These are phyloP conservation scores for Prolemur simus DNA, from an alignment of 2,113 vertebrate genomes.

Conservation along the genomic window DNA sequence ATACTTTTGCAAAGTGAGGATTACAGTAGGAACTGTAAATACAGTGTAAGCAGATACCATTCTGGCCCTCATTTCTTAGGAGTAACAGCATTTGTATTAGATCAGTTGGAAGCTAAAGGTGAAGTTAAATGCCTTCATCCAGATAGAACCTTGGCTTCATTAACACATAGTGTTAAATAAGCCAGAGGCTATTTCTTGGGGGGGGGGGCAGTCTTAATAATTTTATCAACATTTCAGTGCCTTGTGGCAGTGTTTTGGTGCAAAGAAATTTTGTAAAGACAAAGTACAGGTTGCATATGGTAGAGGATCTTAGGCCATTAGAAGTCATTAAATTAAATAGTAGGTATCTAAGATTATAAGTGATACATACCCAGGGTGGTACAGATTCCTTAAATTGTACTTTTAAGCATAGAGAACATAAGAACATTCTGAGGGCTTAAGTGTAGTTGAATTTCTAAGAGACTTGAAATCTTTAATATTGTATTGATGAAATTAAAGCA, in stretches of 20 bases:
- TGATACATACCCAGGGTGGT: neutral
- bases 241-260: neutral
- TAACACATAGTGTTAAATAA: neutral
- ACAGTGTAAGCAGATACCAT: neutral
- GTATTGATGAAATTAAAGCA: conserved; percentile 23
- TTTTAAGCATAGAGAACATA: neutral
- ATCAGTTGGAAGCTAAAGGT: neutral
- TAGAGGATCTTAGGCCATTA: neutral
- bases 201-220: neutral
- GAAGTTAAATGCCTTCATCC: conserved; percentile 5
- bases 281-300: neutral
- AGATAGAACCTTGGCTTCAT: neutral
- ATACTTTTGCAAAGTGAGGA: neutral
- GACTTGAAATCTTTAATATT: neutral
- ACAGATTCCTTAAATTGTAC: neutral
- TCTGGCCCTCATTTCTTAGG: neutral
- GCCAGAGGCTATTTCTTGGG: neutral
- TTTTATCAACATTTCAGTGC: conserved; percentile 21
- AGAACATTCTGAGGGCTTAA: neutral
- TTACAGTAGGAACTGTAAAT: neutral
- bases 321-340: neutral
- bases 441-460: conserved; percentile 28
- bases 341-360: neutral
- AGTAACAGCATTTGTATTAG: conserved; percentile 28
- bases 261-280: neutral